Evolutionary conservation across 2,888 invertebrate species (phyloP).

Genomic region (Branchipolynoe longqiensis): DNA sequence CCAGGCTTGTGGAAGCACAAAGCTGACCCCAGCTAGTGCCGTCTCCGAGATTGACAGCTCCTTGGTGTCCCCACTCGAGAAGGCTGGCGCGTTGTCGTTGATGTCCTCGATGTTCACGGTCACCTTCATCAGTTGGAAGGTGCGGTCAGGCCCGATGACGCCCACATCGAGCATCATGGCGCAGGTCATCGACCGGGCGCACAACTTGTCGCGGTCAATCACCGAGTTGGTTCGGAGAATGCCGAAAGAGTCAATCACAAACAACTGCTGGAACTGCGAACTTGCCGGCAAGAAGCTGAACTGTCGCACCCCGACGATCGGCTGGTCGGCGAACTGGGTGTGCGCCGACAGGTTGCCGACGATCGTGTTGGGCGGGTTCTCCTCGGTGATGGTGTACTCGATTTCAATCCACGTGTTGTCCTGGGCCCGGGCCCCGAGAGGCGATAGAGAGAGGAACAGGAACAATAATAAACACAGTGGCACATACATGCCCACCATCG

Average conservation of each 20-base stretch:
- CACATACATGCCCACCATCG: no score
- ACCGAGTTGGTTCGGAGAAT: slow-evolving; percentile 45
- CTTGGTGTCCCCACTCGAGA: slow-evolving; percentile 56
- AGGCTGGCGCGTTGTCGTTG: slow-evolving; percentile 68
- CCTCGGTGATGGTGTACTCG: slow-evolving; percentile 63
- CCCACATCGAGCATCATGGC: slow-evolving; percentile 63
- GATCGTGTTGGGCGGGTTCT: slow-evolving; percentile 59
- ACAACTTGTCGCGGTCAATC: slow-evolving; percentile 63
- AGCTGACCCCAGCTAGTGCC: slow-evolving; percentile 36
- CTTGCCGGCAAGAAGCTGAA: slow-evolving; percentile 57
- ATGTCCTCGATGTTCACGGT: slow-evolving; percentile 65
- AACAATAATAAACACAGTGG: slow-evolving; percentile 16
- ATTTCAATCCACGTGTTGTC: slow-evolving; percentile 1
- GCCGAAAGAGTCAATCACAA: slow-evolving; percentile 61
- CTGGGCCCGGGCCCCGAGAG: slow-evolving; percentile 29
- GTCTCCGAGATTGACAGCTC: slow-evolving; percentile 55
- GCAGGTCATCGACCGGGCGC: slow-evolving; percentile 60
- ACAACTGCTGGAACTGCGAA: slow-evolving; percentile 48
- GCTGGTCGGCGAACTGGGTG: slow-evolving; percentile 15
- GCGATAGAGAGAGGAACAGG: no score
- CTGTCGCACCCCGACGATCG: neutral
- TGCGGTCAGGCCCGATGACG: slow-evolving; percentile 59
- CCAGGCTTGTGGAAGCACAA: slow-evolving; percentile 54
- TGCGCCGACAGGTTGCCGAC: slow-evolving; percentile 59
- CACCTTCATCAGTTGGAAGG: slow-evolving; percentile 65